These are phyloP conservation scores for Steinernema carpocapsae DNA, from an alignment of 2,888 invertebrate genomes.

Conservation along the genomic window DNA sequence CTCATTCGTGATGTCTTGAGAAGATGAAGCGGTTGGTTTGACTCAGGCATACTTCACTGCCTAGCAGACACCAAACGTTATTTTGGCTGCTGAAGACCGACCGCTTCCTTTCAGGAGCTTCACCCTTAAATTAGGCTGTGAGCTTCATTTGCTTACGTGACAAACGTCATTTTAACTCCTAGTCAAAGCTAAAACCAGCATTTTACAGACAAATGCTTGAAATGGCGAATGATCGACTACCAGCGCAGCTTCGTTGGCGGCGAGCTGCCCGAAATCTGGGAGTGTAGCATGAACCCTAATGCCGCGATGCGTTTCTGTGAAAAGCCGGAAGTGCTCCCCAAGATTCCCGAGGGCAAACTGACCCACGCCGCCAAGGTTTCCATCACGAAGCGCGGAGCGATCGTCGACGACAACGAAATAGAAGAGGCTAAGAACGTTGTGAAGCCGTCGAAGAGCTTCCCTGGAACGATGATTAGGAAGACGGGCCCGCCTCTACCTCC, in stretches of 20 bases:
- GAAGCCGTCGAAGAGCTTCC: not conserved
- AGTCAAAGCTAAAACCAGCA: too few species aligned
- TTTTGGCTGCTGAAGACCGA: too few species aligned
- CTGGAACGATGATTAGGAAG: not conserved
- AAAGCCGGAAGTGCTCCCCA: not conserved
- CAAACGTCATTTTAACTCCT: too few species aligned
- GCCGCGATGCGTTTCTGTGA: not conserved
- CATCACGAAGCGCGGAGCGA: slow-evolving; percentile 39
- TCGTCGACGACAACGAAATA: slow-evolving; percentile 21
- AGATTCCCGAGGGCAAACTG: slow-evolving; percentile 15
- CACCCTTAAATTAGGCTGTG: too few species aligned
- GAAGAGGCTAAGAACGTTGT: not conserved
- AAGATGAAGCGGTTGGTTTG: too few species aligned
- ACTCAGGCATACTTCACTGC: too few species aligned
- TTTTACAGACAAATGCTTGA: slow-evolving; percentile 43
- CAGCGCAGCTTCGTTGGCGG: not conserved
- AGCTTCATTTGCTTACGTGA: too few species aligned
- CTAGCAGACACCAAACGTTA: too few species aligned
- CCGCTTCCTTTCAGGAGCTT: too few species aligned
- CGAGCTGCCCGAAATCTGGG: not conserved
- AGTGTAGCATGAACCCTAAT: not conserved
- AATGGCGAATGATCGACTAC: slow-evolving; percentile 68
- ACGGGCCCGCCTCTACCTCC: too few species aligned
- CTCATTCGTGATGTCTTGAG: too few species aligned
- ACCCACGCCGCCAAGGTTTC: slow-evolving; percentile 39